Evolutionary conservation across 1,140 invertebrate species (phyloP), one percentile per base, ranked within the genome.

Genomic region (Stenopsyche tienmushanensis): DNA sequence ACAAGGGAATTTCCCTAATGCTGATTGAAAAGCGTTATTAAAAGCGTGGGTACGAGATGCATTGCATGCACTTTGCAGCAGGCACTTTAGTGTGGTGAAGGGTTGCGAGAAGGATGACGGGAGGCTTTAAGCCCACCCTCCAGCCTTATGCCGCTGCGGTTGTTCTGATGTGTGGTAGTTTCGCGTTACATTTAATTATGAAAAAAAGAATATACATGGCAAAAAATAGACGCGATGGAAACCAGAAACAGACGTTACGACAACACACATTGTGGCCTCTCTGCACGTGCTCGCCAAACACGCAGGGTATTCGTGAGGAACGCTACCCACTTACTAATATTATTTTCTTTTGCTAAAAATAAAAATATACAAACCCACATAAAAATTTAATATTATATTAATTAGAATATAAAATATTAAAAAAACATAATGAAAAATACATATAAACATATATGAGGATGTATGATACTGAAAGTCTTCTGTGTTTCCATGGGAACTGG

Each of bases 21-120:
- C 54, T 39, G 39, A 57, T 57, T 57, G 54, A 57, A 57, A 57
- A 57, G 39, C 54, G 54, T 42, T 57, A 42, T n/a, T 39, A 29
- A 34, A 34, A 34, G 29, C 3, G 49, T 45, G 5, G 5, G n/a
- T 7, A 3, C 3, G 23, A 15, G 9, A 17, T 55, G 34, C 20
- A 42, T 25, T 29, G 20, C 39, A 20, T 42, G 39, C 54, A 57
- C 23, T 55, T 55, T 55, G 25, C 25, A 26, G 25, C 23, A 23
- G 24, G 50, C 50, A 34, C 29, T 34, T 34, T 7, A 34, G 13
- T 7, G 5, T 34, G 5, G 5, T 5, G 5, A 34, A 13, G 29
- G 29, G 5, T 13, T 34, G 13, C 13, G 29, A 34, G 29, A 5
- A 34, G 5, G 29, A 7, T 34, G 29, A 34, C 5, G 29, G 29